phyloP scores from a whole-genome alignment of 1,140 invertebrate genomes.

The Zophobas atratus region DNA sequence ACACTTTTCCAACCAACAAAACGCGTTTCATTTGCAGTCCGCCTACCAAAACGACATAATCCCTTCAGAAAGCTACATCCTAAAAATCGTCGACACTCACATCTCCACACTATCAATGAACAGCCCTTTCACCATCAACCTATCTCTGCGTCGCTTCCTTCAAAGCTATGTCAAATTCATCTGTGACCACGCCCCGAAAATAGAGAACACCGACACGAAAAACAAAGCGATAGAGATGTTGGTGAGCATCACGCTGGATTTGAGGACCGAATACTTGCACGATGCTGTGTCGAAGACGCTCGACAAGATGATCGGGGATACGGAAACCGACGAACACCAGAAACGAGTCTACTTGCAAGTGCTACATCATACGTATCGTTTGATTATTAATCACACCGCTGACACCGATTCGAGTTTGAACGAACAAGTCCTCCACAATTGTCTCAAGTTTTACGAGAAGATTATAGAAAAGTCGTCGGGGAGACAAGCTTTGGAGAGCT shows the following conservation, averaged over 20 bases:
- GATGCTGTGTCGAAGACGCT: conserved; percentile 76
- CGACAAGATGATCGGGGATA: conserved; percentile 78
- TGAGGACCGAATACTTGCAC: conserved; percentile 82
- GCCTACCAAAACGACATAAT: conserved; percentile 85
- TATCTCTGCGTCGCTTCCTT: conserved; percentile 79
- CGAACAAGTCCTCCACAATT: conserved; percentile 80
- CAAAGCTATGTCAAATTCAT: conserved; percentile 79
- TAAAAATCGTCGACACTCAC: conserved; percentile 74
- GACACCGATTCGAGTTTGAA: conserved; percentile 68
- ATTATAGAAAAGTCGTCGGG: conserved; percentile 86
- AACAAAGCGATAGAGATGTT: conserved; percentile 72
- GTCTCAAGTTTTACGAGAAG: conserved; percentile 87
- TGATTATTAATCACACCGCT: conserved; percentile 74
- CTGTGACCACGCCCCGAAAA: conserved; percentile 77
- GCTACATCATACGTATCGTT: conserved; percentile 78
- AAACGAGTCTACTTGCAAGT: conserved; percentile 77
- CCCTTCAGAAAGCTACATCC: conserved; percentile 85
- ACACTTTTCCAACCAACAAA: too few relatives aligned
- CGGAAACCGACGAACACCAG: conserved; percentile 75
- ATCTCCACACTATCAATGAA: conserved; percentile 74
- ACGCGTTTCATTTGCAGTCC: conserved; percentile 71
- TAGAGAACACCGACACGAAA: conserved; percentile 67
- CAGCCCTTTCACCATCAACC: conserved; percentile 75
- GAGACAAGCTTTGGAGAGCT: conserved; percentile 84
- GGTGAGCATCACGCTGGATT: conserved; percentile 82